Evolutionary conservation across 2,113 vertebrate genomes (phyloP), one percentile per base, ranked within the genome.

Genomic region (Fulmarus glacialis): DNA sequence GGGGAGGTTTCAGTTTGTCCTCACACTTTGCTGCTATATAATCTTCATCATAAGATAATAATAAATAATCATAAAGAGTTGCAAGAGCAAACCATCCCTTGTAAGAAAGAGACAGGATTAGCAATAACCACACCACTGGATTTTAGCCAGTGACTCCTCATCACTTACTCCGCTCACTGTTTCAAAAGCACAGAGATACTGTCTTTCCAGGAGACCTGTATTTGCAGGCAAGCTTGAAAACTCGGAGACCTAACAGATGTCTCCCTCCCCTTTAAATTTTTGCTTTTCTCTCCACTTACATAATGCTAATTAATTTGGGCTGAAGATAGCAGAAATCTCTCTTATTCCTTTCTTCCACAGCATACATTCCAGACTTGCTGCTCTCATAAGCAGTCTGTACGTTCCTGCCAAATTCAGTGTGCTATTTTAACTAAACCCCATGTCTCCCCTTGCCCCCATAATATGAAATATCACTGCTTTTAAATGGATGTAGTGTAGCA

Each of bases 231-330:
- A 66, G 78, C 91, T 68, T 80, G 74, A 87, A 93, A 91, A 89
- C 84, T 70, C n/a, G 0, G 75, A 94, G 78, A 82, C 74, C 36
- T 64, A 94, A 89, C 96, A 97, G 96, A 96, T 97, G 94, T 97
- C 93, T 96, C 87, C 89, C 82, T 82, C 94, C 79, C 66, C 79
- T 94, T 95, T 64, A 62, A 60, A 60, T 91, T 87, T 84, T 77
- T 90, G 81, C 78, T 95, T 89, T 87, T 84, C 79, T 88, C 89
- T 95, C 68, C 45, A 9, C 83, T 96, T 91, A 87, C 85, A 95
- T 83, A 92, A 95, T 84, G 87, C 79, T 95, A 90, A 97, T 95
- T 95, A 94, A 95, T 94, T 82, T 96, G 90, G 91, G 87, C 82
- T 67, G 87, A 74, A 92, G 68, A 55, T 16, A 84, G 85, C 85